phyloP scores from a whole-genome alignment of 2,797 vertebrate species.

The Catharus ustulatus region DNA sequence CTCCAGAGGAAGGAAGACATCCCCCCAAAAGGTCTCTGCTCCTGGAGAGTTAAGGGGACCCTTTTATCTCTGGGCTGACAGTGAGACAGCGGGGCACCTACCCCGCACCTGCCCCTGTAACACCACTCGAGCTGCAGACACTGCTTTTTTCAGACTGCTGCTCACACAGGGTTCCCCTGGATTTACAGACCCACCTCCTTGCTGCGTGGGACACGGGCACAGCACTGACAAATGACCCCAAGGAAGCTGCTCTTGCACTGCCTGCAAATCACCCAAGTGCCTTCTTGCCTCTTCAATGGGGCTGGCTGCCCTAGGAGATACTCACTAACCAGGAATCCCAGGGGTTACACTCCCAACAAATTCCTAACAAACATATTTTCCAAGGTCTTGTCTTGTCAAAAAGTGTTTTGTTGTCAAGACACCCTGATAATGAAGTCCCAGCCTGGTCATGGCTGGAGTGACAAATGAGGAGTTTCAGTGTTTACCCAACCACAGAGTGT shows the following conservation, averaged over 20 bases:
- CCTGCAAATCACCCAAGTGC: neutral
- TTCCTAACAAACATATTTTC: neutral
- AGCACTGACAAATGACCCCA: neutral
- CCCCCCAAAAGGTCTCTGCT: neutral
- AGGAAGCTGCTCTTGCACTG: neutral
- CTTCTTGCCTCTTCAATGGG: neutral
- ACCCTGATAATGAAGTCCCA: neutral
- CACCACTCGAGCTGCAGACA: neutral
- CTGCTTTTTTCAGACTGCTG: neutral
- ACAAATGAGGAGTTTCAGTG: neutral
- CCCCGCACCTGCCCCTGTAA: too few species aligned
- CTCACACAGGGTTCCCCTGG: neutral
- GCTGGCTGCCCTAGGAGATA: neutral
- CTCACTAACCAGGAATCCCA: neutral
- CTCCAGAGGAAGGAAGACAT: neutral
- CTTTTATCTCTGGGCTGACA: neutral
- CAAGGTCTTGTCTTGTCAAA: neutral
- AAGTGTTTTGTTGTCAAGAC: neutral
- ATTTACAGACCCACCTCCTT: neutral
- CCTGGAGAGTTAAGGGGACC: neutral
- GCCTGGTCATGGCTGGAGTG: accelerated
- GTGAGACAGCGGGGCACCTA: neutral
- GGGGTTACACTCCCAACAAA: neutral
- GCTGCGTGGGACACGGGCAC: accelerated
- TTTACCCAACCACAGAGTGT: accelerated